Evolutionary conservation across 2,797 vertebrate species (phyloP).

Genomic region (Enteromius afrohamiltoni): DNA sequence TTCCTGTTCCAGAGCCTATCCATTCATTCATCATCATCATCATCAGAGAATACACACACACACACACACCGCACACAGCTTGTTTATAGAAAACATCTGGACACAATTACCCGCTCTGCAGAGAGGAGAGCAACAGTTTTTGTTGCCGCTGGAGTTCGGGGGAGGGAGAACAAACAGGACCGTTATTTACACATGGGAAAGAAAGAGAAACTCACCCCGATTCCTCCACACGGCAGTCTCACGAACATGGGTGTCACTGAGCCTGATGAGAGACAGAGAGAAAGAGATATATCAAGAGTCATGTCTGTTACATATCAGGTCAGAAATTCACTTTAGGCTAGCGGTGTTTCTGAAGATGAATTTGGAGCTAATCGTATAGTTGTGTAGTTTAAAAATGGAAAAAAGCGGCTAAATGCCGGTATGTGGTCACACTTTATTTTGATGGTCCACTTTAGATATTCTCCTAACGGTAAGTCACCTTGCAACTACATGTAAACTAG

Average conservation of each 20-base stretch:
- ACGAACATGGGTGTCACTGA: conserved; percentile 92
- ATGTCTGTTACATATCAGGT: neutral
- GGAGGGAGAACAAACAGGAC: conserved; percentile 79
- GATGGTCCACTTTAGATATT: too few species aligned
- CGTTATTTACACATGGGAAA: conserved; percentile 76
- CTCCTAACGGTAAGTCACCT: too few species aligned
- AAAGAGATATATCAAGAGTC: conserved; percentile 13
- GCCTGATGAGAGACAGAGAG: conserved; percentile 73
- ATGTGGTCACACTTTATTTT: neutral
- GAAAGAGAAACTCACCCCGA: conserved; percentile 87
- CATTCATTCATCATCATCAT: conserved; percentile 42
- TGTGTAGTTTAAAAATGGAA: neutral
- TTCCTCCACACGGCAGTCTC: conserved; percentile 92
- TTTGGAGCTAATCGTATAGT: neutral
- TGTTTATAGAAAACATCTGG: conserved; percentile 84
- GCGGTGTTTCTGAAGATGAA: neutral
- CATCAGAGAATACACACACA: conserved; percentile 31
- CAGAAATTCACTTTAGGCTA: neutral
- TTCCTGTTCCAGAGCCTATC: conserved; percentile 25
- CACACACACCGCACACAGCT: conserved; percentile 58
- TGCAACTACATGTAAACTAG: too few species aligned
- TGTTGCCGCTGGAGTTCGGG: conserved; percentile 78
- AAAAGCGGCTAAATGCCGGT: neutral
- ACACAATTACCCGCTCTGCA: conserved; percentile 78
- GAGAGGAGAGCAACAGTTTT: conserved; percentile 82